Evolutionary conservation across 2,113 vertebrate species (phyloP), one percentile per base, ranked within the genome.

Genomic region (Ammospiza nelsoni): DNA sequence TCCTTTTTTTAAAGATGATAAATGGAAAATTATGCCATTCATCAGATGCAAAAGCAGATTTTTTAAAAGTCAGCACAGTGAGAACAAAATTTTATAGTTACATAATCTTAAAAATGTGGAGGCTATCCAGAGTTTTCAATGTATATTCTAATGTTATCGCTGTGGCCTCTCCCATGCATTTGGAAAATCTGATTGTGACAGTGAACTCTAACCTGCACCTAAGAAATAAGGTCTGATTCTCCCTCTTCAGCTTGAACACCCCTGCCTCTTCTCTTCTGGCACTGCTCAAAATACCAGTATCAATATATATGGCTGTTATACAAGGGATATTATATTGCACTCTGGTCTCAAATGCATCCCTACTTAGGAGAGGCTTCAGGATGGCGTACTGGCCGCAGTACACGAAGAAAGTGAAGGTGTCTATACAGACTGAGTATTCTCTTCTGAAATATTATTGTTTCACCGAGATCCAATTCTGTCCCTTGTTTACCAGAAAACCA

Each of bases 181-280:
- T 35, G 29, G 43, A 84, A 82, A 71, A 62, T 58, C 31, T 85
- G 6, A 9, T 58, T 2, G 19, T 85, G 25, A 52, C 3, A 2
- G 6, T 46, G 22, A 59, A 43, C 11, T 69, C 9, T 21, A 51
- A 15, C 3, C 1, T 21, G 1, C 31, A 14, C 28, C 58, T 87
- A 43, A 57, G 5, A 44, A 54, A 25, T 2, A 7, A 61, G 1
- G 2, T 4, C 2, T 46, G 19, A 33, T 51, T 92, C 17, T 21
- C 4, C 1, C 0, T 11, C 8, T 9, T 63, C 17, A 72, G 7
- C 19, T 76, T 76, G 15, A 87, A 41, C 9, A 62, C 1, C 0
- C 6, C 4, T 75, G 9, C 11, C 8, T 8, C 1, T 1, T 8
- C 6, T 68, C 44, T 44, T 11, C 17, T 28, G 28, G 0, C 11